These are phyloP conservation scores for Harmothoe impar DNA, from an alignment of 2,888 invertebrate species.

Conservation along the genomic window DNA sequence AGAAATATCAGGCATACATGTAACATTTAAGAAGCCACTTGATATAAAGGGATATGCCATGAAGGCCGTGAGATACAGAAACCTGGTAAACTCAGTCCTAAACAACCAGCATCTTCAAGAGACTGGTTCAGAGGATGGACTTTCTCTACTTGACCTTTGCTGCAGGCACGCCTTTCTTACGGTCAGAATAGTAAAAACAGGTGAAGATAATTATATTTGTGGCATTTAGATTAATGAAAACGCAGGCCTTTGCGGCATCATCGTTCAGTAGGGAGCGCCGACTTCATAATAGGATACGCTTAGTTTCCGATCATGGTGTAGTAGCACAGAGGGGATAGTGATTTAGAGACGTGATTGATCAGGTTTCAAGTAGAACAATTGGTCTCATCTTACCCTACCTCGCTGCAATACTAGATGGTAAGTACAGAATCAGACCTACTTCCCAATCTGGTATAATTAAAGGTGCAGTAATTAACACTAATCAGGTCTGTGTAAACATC, in stretches of 20 bases:
- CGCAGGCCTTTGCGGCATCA: neutral
- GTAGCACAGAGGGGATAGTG: neutral
- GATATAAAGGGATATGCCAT: too few relatives aligned
- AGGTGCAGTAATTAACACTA: too few relatives aligned
- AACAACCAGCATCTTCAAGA: neutral
- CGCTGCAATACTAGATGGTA: neutral
- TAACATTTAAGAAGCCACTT: too few relatives aligned
- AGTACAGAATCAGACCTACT: neutral
- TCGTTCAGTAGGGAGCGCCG: neutral
- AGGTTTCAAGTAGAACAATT: neutral
- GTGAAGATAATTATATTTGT: constrained; percentile 13
- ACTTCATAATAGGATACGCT: neutral
- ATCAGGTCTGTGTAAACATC: too few relatives aligned
- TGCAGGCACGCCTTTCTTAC: neutral
- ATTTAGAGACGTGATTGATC: neutral
- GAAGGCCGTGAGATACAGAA: too few relatives aligned
- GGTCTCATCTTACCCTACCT: neutral
- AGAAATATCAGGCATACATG: too few relatives aligned
- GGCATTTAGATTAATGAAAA: constrained; percentile 3
- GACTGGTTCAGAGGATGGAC: neutral
- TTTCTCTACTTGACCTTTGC: constrained; percentile 28
- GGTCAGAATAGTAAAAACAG: neutral
- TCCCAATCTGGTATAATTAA: neutral
- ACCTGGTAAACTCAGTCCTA: neutral
- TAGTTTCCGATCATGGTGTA: neutral